Evolutionary conservation across 2,888 invertebrate species (phyloP).

Genomic region (Ariolimax columbianus): DNA sequence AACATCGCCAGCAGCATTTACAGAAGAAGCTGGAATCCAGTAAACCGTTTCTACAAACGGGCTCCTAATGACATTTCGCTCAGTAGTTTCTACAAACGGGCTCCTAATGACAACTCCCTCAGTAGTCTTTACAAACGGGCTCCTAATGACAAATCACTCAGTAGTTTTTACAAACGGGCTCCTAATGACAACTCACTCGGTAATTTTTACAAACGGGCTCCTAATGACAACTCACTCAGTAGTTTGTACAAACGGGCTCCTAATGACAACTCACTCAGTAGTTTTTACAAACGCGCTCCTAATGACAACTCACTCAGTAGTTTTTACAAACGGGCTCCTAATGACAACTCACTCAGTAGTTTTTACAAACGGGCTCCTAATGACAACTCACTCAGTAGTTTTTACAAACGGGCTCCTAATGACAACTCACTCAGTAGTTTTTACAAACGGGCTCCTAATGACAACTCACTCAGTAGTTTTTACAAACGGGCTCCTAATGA

Average conservation of each 20-base stretch:
- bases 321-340: slow-evolving; percentile 19
- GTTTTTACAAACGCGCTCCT: not conserved
- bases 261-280: not conserved
- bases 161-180: not conserved
- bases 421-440: not conserved
- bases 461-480: not conserved
- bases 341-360: not conserved
- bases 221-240: not conserved
- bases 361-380: slow-evolving; percentile 14
- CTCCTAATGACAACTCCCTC: not conserved
- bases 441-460: not conserved
- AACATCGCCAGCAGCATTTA: not conserved
- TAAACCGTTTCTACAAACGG: not conserved
- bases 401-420: slow-evolving; percentile 1
- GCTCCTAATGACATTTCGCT: not conserved
- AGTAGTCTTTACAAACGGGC: not conserved
- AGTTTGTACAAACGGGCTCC: not conserved
- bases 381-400: not conserved
- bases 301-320: not conserved
- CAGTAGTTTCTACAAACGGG: slow-evolving; percentile 1
- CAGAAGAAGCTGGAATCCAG: not conserved
- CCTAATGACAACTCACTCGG: not conserved
- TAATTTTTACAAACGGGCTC: not conserved
- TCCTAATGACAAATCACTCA: not conserved
- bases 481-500: slow-evolving; percentile 1